Base-by-base conservation (phyloP, 1,140 invertebrate genomes). In the Glomeris maerens region DNA sequence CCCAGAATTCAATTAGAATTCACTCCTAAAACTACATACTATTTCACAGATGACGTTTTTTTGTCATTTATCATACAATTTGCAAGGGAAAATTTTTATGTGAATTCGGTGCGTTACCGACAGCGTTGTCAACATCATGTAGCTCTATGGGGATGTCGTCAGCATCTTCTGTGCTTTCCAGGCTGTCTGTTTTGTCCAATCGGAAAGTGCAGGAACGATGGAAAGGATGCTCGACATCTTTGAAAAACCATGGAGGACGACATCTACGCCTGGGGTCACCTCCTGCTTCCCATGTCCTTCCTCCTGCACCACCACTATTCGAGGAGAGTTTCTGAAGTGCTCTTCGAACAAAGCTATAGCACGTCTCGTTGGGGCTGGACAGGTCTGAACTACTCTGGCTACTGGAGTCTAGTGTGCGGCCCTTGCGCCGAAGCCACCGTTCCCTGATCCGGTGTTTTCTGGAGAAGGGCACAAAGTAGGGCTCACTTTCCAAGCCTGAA, bases 341-440 rank as follows among this genome's bases (percentile, higher is more conserved):
- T 58, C 85, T 75, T 41, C 87, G 73, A 2, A 93, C 86, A 62
- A 92, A 93, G 61, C 85, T 90, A 68, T 93, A 93, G 62, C 89
- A 93, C 3, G 86, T 89, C 69, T 92, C 89, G 59, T 88, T 90
- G 2, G 88, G 87, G 56, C 83, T 88, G 25, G 85, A 89, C 2
- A 91, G 72, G 55, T 85, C 86, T 23, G 83, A 86, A 45, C 80
- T 84, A 54, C 81, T 83, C 26, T 80, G 80, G 25, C 49, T 58
- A 40, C 57, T 62, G 27, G 21, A 22, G 17, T 28, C 14, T 26
- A 14, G 3, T 27, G 20, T 45, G 22, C 31, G 2, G 25, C n/a
- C 29, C 22, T 4, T 1, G 21, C 21, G 47, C 7, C 17, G 28
- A 48, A 38, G n/a, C 28, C n/a, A 27, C 17, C 10, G 28, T 4